Percentiles rank a stretch among this genome's conserved stretches.
Conservation (phyloP, 2,888 invertebrate species). For the Augochlorella aurata region DNA sequence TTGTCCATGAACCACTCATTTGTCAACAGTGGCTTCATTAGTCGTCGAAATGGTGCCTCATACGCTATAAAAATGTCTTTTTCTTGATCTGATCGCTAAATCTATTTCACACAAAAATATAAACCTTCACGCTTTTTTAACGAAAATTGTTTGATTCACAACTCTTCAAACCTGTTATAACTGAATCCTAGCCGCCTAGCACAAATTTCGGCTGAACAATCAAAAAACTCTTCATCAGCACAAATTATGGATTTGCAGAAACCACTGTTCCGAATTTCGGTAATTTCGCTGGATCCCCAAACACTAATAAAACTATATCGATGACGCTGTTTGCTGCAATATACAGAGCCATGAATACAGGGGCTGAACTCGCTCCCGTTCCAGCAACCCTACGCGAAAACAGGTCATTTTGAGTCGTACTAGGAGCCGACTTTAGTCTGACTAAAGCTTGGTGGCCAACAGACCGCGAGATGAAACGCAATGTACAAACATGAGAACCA, state of each 20-base stretch:
- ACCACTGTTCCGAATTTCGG: background rate
- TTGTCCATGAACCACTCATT: background rate
- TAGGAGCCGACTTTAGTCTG: background rate
- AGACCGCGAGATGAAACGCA: constrained; percentile 4
- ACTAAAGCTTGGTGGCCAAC: background rate
- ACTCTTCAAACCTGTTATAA: too few relatives aligned
- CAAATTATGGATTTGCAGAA: background rate
- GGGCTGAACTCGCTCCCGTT: background rate
- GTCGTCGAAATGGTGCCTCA: too few relatives aligned
- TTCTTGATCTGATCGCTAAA: too few relatives aligned
- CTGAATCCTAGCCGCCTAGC: too few relatives aligned
- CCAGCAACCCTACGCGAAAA: background rate
- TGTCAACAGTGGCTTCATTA: background rate
- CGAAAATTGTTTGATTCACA: too few relatives aligned
- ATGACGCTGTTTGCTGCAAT: too few relatives aligned
- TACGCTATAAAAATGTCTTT: too few relatives aligned
- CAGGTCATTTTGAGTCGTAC: background rate
- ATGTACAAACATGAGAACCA: constrained; percentile 62
- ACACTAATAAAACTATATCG: background rate
- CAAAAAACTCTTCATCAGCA: too few relatives aligned
- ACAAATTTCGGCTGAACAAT: too few relatives aligned
- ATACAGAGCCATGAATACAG: background rate
- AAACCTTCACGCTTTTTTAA: too few relatives aligned
- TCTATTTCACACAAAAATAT: too few relatives aligned
- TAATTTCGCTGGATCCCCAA: background rate